These are phyloP conservation scores for Notothenia coriiceps DNA, from an alignment of 2,113 vertebrate species.

Conservation along the genomic window DNA sequence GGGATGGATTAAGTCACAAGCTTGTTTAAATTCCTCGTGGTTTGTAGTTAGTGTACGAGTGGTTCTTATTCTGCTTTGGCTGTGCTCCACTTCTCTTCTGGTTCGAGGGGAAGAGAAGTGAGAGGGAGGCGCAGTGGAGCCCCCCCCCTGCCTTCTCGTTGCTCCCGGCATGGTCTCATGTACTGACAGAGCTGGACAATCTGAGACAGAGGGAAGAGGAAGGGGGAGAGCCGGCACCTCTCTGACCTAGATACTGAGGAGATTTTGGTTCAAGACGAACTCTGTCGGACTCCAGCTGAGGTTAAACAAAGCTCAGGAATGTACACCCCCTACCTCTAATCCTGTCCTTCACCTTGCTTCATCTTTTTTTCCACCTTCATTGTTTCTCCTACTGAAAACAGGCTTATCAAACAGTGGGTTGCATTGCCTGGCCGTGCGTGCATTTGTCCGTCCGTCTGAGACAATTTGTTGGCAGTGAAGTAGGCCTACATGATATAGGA, in stretches of 20 bases:
- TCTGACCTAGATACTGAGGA: slow-evolving; percentile 76
- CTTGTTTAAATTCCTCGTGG: slow-evolving; percentile 40
- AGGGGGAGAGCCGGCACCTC: slow-evolving; percentile 38
- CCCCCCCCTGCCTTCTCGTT: slow-evolving; percentile 3
- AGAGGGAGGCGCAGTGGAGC: slow-evolving; percentile 20
- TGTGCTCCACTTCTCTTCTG: slow-evolving; percentile 41
- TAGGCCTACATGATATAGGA: background rate
- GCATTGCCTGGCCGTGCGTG: slow-evolving; percentile 29
- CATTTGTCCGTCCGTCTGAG: slow-evolving; percentile 36
- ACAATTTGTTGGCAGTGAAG: background rate
- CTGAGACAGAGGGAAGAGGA: slow-evolving; percentile 20
- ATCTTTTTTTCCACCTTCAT: background rate
- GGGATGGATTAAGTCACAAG: slow-evolving; percentile 18
- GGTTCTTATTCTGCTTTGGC: slow-evolving; percentile 29
- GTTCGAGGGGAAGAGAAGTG: background rate
- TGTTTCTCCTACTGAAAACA: slow-evolving; percentile 19
- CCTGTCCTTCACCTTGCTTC: slow-evolving; percentile 2
- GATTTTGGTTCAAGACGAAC: slow-evolving; percentile 72
- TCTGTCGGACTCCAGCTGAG: slow-evolving; percentile 63
- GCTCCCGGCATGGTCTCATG: slow-evolving; percentile 35
- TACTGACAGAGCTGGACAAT: slow-evolving; percentile 21
- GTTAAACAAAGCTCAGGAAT: slow-evolving; percentile 70
- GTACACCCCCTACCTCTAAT: slow-evolving; percentile 34
- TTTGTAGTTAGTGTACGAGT: slow-evolving; percentile 32
- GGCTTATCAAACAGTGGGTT: slow-evolving; percentile 16